Conservation (phyloP, 1,140 invertebrate genomes). For the Aphaenogaster rudis region DNA sequence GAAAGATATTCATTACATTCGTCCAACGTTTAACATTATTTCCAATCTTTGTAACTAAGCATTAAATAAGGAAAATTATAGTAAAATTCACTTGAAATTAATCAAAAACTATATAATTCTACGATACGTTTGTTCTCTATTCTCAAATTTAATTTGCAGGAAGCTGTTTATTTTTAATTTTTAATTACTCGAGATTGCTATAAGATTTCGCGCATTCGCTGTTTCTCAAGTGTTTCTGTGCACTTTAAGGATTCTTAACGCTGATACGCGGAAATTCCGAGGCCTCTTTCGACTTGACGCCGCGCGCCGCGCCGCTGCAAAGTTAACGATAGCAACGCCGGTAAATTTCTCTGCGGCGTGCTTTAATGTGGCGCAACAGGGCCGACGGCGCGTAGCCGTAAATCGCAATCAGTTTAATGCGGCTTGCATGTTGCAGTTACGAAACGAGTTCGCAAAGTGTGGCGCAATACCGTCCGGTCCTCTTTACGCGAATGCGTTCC, state of each 20-base stretch:
- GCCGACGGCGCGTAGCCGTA: slow-evolving; percentile 61
- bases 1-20: not conserved
- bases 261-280: not conserved
- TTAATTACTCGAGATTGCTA: slow-evolving; percentile 19
- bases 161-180: not conserved
- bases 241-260: not conserved
- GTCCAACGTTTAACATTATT: not conserved
- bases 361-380: slow-evolving; percentile 70
- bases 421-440: slow-evolving; percentile 76
- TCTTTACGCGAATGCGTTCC: not conserved
- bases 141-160: not conserved
- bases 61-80: not conserved
- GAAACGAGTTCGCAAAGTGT: slow-evolving; percentile 67
- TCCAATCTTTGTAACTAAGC: not conserved
- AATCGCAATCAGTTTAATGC: slow-evolving; percentile 82
- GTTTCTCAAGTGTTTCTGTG: not conserved
- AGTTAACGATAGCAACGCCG: slow-evolving; percentile 36
- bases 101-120: not conserved
- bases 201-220: not conserved
- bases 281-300: not conserved
- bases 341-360: slow-evolving; percentile 65
- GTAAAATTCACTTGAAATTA: not conserved
- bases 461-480: not conserved
- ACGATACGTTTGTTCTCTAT: not conserved
- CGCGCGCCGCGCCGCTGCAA: not conserved